Evolutionary conservation across 2,888 invertebrate species (phyloP).

Genomic region (Epistrophella euchroma): DNA sequence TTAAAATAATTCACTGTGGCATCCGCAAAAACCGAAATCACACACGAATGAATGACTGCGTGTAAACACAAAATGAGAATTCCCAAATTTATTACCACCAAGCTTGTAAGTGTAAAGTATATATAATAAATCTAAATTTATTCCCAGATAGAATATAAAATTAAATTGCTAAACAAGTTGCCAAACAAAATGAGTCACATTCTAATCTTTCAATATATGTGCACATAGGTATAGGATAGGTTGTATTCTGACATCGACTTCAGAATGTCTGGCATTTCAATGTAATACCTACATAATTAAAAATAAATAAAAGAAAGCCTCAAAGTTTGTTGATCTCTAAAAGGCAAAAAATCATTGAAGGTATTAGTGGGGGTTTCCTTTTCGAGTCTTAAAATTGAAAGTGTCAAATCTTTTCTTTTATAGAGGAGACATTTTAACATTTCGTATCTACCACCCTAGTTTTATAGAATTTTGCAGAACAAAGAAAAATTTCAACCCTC

Average conservation of each 20-base stretch:
- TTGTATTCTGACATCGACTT: background rate
- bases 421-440: background rate
- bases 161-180: constrained; percentile 13
- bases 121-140: constrained; percentile 18
- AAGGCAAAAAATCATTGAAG: background rate
- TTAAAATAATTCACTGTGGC: background rate
- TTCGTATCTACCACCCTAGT: background rate
- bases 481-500: constrained; percentile 47
- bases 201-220: background rate
- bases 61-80: background rate
- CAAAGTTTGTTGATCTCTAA: constrained; percentile 19
- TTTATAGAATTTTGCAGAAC: constrained; percentile 12
- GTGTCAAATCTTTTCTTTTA: constrained; percentile 19
- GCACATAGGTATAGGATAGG: too few relatives aligned
- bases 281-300: background rate
- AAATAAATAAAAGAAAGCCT: background rate
- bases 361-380: background rate
- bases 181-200: constrained; percentile 27
- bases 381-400: constrained; percentile 21
- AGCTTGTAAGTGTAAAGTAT: background rate
- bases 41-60: background rate
- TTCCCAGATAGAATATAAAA: background rate
- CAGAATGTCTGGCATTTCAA: constrained; percentile 12
- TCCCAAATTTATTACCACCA: background rate
- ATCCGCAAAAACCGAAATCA: background rate